Evolutionary conservation across 2,888 invertebrate species (phyloP), one percentile per base, ranked within the genome.

Genomic region (Pterobdella sp.): DNA sequence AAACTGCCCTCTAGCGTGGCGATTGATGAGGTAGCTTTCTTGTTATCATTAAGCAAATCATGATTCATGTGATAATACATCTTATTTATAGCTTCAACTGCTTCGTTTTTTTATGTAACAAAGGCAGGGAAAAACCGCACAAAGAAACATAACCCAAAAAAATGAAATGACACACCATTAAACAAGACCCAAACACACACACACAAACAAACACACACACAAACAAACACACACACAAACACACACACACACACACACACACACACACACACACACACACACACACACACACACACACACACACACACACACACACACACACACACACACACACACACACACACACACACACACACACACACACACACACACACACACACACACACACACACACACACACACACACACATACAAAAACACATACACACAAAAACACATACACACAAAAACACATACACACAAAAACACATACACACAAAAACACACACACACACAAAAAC

Each of bases 321-420:
- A 68, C 68, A 68, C 68, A 68, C 68, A 37, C 68, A 68, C 42
- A 68, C 68, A 68, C 68, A 68, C 29, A 68, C 36, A 68, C 29
- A 68, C 42, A 68, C 29, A 68, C 10, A 37, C 29, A 72, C 63
- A 64, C 31, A 72, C 64, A 72, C 31, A 72, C 35, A 72, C n/a
- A 63, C 36, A 72, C 36, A 72, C 64, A 72, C 31, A 72, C 36
- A 63, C 31, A 72, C 35, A 35, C 26, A 72, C 72, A 72, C 31
- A 72, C 64, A 72, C 31, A 72, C 65, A 64, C 36, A 72, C 64
- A 72, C 65, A 64, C 65, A 72, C 31, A 72, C 35, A 63, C n/a
- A 72, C 72, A 72, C 31, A 72, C 64, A 72, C 31, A 72, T 37
- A 64, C 36, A 72, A 35, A 72, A 14, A 64, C 65, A 64, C 31